Evolutionary conservation across 2,888 invertebrate genomes (phyloP).

Genomic region (Acleris laterana): DNA sequence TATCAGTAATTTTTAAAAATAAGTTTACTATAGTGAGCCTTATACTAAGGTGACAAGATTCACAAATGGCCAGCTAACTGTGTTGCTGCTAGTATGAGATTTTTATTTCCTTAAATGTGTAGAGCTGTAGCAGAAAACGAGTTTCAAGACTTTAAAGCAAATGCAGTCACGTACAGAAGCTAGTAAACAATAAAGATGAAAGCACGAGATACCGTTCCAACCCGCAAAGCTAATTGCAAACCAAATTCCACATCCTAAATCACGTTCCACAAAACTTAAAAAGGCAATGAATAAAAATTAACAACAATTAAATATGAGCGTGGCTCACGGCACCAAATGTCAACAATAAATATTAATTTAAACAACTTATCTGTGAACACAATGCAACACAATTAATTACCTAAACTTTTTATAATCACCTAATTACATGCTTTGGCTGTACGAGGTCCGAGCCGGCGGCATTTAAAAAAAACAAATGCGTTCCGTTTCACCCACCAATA

Average conservation of each 20-base stretch:
- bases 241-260: constrained; percentile 42
- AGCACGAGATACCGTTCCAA: constrained; percentile 3
- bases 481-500: constrained; percentile 66
- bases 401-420: constrained; percentile 72
- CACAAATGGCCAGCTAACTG: too few species aligned
- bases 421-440: constrained; percentile 74
- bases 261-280: constrained; percentile 43
- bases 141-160: too few species aligned
- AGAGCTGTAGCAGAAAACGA: too few species aligned
- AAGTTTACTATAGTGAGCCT: too few species aligned
- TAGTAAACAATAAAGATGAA: constrained; percentile 5
- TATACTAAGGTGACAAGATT: too few species aligned
- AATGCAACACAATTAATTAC: constrained; percentile 74
- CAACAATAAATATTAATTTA: constrained; percentile 78
- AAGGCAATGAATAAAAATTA: constrained; percentile 51
- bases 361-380: constrained; percentile 54
- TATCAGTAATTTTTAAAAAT: too few species aligned
- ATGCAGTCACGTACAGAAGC: too few species aligned
- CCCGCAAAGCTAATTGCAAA: constrained; percentile 46
- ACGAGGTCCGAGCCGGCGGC: constrained; percentile 42
- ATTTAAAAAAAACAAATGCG: constrained; percentile 54
- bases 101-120: too few species aligned
- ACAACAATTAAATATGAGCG: constrained; percentile 58
- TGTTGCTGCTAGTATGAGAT: too few species aligned
- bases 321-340: constrained; percentile 68